Base-by-base conservation (phyloP, 2,888 invertebrate species). In the Lordiphosa andalusiaca region DNA sequence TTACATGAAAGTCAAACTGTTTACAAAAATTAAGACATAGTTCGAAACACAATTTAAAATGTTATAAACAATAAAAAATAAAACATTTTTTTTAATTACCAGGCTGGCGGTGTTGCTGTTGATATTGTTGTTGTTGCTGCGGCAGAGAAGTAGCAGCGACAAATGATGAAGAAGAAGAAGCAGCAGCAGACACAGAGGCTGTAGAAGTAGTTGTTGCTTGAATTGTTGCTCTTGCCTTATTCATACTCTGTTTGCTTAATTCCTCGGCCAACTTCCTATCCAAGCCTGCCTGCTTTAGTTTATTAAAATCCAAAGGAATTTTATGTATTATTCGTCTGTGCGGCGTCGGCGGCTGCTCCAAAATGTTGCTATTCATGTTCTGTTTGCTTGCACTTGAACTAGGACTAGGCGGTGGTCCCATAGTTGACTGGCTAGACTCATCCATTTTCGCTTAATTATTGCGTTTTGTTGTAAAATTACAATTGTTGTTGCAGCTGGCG, bases 201-300 rank as follows among this genome's bases (percentile, higher is more conserved):
- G 53, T 13, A 4, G 35, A 23, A 19, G 55, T 19, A 19, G 51
- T 16, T 6, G 36, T 23, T 25, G 30, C n/a, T 25, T 55, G 7
- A 38, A 38, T 54, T 6, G 56, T 50, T 35, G 55, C 57, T 71
- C 53, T 51, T 67, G 48, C 59, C 65, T 53, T 58, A 40, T 50
- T 23, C 35, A 46, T 23, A 35, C 74, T 74, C 39, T 81, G 83
- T 42, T 72, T 88, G 33, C 78, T 83, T 1, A 88, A 58, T 3
- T 84, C 89, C 52, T 86, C 86, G 9, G 87, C 87, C 35, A 89
- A 75, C 58, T 85, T 84, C 1, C 85, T 64, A 59, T 87, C 86
- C 21, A 89, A 57, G 6, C 90, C 88, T 2, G 85, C 69, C 30
- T 83, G 64, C 49, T 86, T 82, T 1, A 89, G 67, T 64, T 89